Percentiles rank a stretch among this genome's conserved stretches.
phyloP scores from a whole-genome alignment of 2,113 vertebrate species.

The Geococcyx californianus region DNA sequence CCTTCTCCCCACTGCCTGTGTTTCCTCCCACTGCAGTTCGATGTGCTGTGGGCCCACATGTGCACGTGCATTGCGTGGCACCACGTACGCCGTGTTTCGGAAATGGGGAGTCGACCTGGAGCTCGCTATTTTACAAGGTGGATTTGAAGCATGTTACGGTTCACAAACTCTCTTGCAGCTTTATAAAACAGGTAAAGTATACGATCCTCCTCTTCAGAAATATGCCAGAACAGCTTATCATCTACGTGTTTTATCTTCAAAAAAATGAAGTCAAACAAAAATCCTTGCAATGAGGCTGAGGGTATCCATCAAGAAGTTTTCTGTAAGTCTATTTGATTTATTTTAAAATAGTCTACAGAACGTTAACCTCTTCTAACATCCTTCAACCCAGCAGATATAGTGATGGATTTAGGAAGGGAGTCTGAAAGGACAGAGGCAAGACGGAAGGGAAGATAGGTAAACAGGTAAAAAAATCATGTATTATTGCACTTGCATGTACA shows the following conservation, averaged over 20 bases:
- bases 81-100: too few species aligned
- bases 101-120: too few species aligned
- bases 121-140: not conserved
- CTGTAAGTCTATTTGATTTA: not conserved
- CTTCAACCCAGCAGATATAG: not conserved
- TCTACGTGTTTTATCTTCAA: not conserved
- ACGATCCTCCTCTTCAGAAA: not conserved
- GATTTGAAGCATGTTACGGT: not conserved
- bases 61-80: rapidly evolving
- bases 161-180: not conserved
- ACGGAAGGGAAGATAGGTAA: rapidly evolving
- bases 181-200: not conserved
- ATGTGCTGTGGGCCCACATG: rapidly evolving
- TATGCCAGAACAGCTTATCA: not conserved
- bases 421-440: not conserved
- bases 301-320: not conserved
- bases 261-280: not conserved
- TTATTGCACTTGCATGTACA: not conserved
- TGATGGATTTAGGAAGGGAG: not conserved
- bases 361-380: not conserved
- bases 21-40: too few species aligned
- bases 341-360: not conserved
- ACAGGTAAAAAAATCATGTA: not conserved
- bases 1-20: not conserved
- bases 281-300: not conserved